A percentile compares a stretch with the other conserved stretches of the same genome.
phyloP scores from a whole-genome alignment of 1,140 invertebrate species.

The Eurosta solidaginis region DNA sequence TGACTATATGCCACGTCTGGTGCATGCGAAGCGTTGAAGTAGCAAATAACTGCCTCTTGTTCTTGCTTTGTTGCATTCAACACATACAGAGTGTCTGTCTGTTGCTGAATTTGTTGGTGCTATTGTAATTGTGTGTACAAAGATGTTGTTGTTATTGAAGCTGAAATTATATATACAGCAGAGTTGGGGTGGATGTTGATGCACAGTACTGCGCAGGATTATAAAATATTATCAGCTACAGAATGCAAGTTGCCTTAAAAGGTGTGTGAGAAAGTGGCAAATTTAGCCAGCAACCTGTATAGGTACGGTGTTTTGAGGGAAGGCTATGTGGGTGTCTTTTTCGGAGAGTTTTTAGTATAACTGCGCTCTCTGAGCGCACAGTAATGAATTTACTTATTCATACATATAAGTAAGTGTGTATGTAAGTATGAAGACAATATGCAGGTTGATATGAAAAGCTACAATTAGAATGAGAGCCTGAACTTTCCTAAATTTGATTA shows the following conservation, averaged over 20 bases:
- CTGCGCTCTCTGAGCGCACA: neutral
- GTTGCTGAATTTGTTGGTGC: neutral
- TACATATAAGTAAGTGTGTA: neutral
- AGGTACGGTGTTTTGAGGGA: neutral
- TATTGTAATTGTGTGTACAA: neutral
- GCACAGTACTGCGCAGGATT: slow-evolving; percentile 37
- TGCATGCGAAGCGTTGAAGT: neutral
- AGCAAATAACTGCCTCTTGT: neutral
- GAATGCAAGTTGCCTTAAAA: neutral
- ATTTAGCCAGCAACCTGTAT: slow-evolving; percentile 12
- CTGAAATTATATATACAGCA: neutral
- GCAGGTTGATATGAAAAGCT: neutral
- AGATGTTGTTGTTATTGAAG: neutral
- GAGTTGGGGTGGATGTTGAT: neutral
- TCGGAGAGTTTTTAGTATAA: neutral
- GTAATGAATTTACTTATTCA: neutral
- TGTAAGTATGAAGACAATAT: neutral
- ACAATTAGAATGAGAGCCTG: neutral
- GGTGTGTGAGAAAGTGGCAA: slow-evolving; percentile 9
- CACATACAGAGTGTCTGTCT: neutral
- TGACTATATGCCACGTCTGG: neutral
- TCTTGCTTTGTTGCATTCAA: neutral
- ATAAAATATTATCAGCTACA: slow-evolving; percentile 21
- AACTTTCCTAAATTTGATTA: neutral
- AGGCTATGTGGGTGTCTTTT: neutral